Conservation (phyloP, 2,797 vertebrate genomes). For the Lindbergichthys nudifrons region DNA sequence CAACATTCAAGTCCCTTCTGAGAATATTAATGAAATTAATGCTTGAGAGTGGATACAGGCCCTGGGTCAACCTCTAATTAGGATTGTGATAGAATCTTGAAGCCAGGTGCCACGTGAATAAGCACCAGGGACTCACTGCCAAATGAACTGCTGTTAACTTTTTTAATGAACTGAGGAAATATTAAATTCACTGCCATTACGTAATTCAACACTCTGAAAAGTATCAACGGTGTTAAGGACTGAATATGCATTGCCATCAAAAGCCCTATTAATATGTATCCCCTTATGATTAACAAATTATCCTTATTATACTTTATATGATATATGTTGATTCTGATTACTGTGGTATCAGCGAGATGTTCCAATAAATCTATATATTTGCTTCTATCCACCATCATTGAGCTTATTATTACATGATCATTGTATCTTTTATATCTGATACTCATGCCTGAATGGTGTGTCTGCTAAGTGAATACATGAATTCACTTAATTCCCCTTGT, state of each 20-base stretch:
- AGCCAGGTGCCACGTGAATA: slow-evolving; percentile 2
- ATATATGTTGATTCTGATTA: neutral
- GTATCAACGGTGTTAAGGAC: neutral
- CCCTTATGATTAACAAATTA: neutral
- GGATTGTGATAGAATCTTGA: neutral
- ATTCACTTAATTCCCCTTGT: neutral
- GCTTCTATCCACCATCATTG: neutral
- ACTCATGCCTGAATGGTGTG: neutral
- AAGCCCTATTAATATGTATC: neutral
- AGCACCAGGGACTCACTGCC: neutral
- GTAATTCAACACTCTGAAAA: neutral
- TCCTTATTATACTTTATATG: neutral
- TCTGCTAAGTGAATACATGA: neutral
- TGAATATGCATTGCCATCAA: neutral
- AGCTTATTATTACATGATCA: too few species aligned
- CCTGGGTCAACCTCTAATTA: neutral
- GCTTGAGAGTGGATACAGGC: neutral
- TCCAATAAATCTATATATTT: neutral
- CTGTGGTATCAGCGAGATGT: slow-evolving; percentile 1
- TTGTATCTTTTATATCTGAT: neutral
- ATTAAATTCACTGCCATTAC: neutral
- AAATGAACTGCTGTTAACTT: slow-evolving; percentile 3
- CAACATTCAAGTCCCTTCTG: slow-evolving; percentile 23
- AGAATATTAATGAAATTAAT: slow-evolving; percentile 24
- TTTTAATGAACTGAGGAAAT: neutral